Percentiles rank a stretch among this genome's conserved stretches.
Conservation (phyloP, 2,888 invertebrate genomes). For the Auanema freiburgensis region DNA sequence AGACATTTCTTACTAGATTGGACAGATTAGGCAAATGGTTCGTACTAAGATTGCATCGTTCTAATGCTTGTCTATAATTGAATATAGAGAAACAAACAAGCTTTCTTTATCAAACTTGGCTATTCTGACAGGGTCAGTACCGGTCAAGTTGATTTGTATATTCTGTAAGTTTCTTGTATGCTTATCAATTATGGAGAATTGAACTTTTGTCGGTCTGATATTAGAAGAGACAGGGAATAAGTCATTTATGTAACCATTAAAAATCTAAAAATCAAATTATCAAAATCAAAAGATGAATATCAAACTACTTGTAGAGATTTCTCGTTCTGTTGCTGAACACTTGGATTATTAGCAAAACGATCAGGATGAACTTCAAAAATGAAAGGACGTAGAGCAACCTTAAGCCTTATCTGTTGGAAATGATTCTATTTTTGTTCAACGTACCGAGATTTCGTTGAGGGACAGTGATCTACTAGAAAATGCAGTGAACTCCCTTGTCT, state of each 20-base stretch:
- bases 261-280: slow-evolving; percentile 45
- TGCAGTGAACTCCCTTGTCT: background rate
- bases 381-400: slow-evolving; percentile 67
- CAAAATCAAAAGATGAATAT: background rate
- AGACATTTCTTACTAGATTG: slow-evolving; percentile 12
- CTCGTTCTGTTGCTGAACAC: slow-evolving; percentile 58
- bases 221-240: slow-evolving; percentile 49
- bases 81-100: background rate
- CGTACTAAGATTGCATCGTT: slow-evolving; percentile 52
- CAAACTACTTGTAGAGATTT: slow-evolving; percentile 54
- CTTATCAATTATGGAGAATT: slow-evolving; percentile 22
- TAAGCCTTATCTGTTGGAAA: background rate
- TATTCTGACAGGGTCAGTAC: slow-evolving; percentile 55
- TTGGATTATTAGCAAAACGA: slow-evolving; percentile 66
- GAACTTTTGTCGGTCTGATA: slow-evolving; percentile 24
- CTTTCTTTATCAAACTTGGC: slow-evolving; percentile 39
- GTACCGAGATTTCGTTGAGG: slow-evolving; percentile 54
- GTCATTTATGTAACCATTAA: slow-evolving; percentile 63
- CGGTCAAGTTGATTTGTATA: slow-evolving; percentile 50
- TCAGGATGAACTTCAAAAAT: slow-evolving; percentile 68
- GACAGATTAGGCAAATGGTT: slow-evolving; percentile 38
- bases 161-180: slow-evolving; percentile 26
- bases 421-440: background rate
- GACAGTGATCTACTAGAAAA: slow-evolving; percentile 4
- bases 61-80: slow-evolving; percentile 49